These are phyloP conservation scores for Listronotus bonariensis DNA, from an alignment of 1,140 invertebrate genomes.

Conservation along the genomic window DNA sequence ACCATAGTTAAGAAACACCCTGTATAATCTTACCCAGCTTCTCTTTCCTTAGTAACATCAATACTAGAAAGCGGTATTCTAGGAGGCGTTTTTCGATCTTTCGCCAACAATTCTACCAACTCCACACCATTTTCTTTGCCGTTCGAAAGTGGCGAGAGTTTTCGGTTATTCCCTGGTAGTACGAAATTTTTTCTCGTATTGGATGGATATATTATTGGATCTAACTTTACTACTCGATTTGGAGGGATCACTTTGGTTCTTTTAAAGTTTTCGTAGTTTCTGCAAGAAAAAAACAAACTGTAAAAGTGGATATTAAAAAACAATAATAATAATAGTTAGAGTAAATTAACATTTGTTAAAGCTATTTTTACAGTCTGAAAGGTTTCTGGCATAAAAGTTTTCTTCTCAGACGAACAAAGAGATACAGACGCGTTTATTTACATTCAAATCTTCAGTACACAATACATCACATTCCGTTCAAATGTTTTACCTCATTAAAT, in stretches of 20 bases:
- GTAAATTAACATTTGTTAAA: too few species aligned
- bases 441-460: too few species aligned
- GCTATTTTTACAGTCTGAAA: too few species aligned
- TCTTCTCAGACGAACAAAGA: too few species aligned
- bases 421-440: too few species aligned
- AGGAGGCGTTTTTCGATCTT: conserved; percentile 56
- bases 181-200: conserved; percentile 27
- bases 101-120: conserved; percentile 69
- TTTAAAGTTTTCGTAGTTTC: conserved; percentile 38
- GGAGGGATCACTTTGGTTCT: conserved; percentile 29
- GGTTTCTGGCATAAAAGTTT: too few species aligned
- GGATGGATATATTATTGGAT: conserved; percentile 33
- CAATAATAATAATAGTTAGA: too few species aligned
- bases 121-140: conserved; percentile 66
- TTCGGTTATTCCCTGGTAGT: conserved; percentile 49
- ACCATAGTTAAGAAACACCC: too few species aligned
- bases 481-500: too few species aligned
- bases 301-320: too few species aligned
- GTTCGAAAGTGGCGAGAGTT: conserved; percentile 58
- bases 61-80: conserved; percentile 60
- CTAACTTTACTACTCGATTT: conserved; percentile 35
- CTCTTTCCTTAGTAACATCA: conserved; percentile 62
- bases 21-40: conserved; percentile 39
- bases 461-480: too few species aligned
- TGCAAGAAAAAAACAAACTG: conserved; percentile 2